Conservation (phyloP, 2,113 vertebrate species). For the Myanophis thanlyinensis region DNA sequence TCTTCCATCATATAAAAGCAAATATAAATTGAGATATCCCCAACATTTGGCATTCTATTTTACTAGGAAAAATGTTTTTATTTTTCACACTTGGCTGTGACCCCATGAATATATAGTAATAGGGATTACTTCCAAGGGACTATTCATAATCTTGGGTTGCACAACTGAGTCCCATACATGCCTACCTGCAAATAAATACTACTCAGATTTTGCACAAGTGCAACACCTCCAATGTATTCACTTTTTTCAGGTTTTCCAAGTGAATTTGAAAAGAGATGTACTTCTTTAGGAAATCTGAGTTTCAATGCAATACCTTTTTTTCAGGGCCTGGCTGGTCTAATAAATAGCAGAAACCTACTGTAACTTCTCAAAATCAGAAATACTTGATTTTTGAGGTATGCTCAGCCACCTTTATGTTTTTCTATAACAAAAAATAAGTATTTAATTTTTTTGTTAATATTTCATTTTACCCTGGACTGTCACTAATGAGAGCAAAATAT, state of each 20-base stretch:
- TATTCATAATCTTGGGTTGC: background rate
- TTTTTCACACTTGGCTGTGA: background rate
- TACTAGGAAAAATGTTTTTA: background rate
- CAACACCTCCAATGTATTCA: background rate
- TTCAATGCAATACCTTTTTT: background rate
- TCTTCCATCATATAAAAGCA: slow-evolving; percentile 31
- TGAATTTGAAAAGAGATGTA: background rate
- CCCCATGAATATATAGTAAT: background rate
- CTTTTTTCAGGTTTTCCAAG: background rate
- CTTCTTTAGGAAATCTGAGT: background rate
- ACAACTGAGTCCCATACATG: background rate
- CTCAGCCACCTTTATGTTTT: slow-evolving; percentile 68
- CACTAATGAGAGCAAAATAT: slow-evolving; percentile 74
- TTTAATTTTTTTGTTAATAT: slow-evolving; percentile 63
- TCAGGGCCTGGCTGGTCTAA: background rate
- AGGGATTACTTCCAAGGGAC: background rate
- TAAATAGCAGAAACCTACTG: background rate
- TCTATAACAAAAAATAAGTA: slow-evolving; percentile 50
- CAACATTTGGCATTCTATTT: slow-evolving; percentile 4
- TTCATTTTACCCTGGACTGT: slow-evolving; percentile 68
- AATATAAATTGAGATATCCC: background rate
- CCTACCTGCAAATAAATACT: background rate
- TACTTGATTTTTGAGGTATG: background rate
- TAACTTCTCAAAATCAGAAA: background rate
- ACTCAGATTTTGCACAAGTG: background rate